These are phyloP conservation scores for Elegia similella DNA, from an alignment of 2,888 invertebrate species.

Conservation along the genomic window DNA sequence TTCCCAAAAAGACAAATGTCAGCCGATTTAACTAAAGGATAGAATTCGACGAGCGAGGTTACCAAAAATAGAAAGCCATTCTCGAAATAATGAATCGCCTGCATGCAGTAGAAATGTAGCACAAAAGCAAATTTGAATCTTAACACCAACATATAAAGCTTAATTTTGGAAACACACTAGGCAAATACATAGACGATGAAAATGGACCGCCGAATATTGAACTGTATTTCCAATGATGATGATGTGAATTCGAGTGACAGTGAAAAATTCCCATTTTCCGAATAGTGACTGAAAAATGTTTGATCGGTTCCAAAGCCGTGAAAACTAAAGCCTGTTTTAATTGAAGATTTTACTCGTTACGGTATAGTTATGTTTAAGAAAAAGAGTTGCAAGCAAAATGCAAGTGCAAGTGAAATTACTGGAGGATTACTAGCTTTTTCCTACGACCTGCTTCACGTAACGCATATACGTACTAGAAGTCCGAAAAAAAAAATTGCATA, in stretches of 20 bases:
- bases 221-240: not conserved
- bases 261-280: not conserved
- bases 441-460: too few relatives aligned
- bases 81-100: not conserved
- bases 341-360: not conserved
- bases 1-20: too few relatives aligned
- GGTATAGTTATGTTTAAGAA: not conserved
- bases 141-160: not conserved
- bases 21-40: not conserved
- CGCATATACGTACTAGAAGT: too few relatives aligned
- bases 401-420: too few relatives aligned
- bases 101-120: not conserved
- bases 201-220: not conserved
- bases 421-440: too few relatives aligned
- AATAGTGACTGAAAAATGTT: slow-evolving; percentile 1
- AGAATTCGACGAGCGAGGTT: not conserved
- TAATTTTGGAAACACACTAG: not conserved
- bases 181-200: not conserved
- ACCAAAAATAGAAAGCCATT: slow-evolving; percentile 5
- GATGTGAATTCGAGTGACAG: not conserved
- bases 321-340: not conserved
- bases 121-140: not conserved
- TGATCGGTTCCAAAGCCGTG: slow-evolving; percentile 1
- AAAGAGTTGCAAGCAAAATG: too few relatives aligned
- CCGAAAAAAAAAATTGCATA: too few relatives aligned